These are phyloP conservation scores for Pygoscelis antarcticus DNA, from an alignment of 2,113 vertebrate species.

Conservation along the genomic window DNA sequence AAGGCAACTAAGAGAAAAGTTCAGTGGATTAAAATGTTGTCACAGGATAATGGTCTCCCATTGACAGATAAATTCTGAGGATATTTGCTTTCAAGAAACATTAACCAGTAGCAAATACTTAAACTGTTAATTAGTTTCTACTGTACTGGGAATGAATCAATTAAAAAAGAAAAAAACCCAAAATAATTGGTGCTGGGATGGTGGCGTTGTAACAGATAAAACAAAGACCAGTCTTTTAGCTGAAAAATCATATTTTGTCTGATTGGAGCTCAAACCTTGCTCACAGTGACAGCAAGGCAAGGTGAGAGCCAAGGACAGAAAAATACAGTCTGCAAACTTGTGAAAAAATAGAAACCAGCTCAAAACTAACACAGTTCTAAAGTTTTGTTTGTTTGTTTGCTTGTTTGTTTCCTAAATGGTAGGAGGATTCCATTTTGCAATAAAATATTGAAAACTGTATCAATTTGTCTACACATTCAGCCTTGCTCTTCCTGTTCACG, in stretches of 20 bases:
- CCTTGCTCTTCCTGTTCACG: not conserved
- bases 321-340: not conserved
- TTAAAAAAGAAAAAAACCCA: not conserved
- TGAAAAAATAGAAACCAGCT: not conserved
- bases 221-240: not conserved
- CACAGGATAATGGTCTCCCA: not conserved
- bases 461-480: not conserved
- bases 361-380: not conserved
- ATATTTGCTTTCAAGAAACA: slow-evolving; percentile 3
- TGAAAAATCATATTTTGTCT: not conserved
- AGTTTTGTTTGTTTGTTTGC: not conserved
- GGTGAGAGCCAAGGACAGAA: not conserved
- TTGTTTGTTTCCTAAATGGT: not conserved
- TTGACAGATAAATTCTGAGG: not conserved
- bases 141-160: not conserved
- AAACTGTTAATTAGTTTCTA: slow-evolving; percentile 10
- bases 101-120: not conserved
- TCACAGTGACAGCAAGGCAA: not conserved
- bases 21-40: slow-evolving; percentile 9
- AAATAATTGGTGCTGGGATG: not conserved
- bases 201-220: not conserved
- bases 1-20: not conserved
- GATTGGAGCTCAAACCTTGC: not conserved
- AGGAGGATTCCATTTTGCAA: not conserved
- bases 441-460: not conserved